A percentile compares a stretch with the other conserved stretches of the same genome.
Conservation (phyloP, 2,113 vertebrate genomes). For the Laticauda colubrina region DNA sequence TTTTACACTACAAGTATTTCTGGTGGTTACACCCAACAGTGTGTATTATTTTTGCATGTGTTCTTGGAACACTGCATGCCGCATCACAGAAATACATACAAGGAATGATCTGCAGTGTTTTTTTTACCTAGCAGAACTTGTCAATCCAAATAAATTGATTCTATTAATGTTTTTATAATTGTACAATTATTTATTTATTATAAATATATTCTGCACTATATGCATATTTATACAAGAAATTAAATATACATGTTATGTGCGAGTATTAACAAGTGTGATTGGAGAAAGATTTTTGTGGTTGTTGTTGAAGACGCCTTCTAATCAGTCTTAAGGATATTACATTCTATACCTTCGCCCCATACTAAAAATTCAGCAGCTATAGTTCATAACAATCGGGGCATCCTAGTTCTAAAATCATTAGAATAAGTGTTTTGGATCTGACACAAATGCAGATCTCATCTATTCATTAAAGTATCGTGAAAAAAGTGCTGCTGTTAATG, state of each 20-base stretch:
- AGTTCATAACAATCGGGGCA: neutral
- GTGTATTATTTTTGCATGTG: slow-evolving; percentile 27
- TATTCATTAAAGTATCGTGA: neutral
- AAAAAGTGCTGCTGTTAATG: neutral
- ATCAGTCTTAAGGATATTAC: neutral
- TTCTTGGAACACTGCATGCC: neutral
- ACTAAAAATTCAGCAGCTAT: neutral
- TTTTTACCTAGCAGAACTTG: neutral
- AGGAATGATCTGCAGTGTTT: accelerated
- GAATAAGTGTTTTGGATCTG: neutral
- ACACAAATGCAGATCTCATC: neutral
- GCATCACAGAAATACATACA: neutral
- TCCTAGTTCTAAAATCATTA: neutral
- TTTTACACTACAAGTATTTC: slow-evolving; percentile 28
- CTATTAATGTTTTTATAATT: neutral
- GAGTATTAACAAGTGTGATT: neutral
- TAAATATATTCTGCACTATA: neutral
- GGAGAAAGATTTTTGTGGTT: neutral
- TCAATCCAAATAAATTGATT: neutral
- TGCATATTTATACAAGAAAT: neutral
- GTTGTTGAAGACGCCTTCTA: neutral
- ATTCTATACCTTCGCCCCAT: neutral
- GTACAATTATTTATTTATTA: neutral
- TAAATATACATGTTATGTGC: neutral
- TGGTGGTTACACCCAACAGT: slow-evolving; percentile 17